Base-by-base conservation (phyloP, 2,797 vertebrate species). In the Intellagama lesueurii region DNA sequence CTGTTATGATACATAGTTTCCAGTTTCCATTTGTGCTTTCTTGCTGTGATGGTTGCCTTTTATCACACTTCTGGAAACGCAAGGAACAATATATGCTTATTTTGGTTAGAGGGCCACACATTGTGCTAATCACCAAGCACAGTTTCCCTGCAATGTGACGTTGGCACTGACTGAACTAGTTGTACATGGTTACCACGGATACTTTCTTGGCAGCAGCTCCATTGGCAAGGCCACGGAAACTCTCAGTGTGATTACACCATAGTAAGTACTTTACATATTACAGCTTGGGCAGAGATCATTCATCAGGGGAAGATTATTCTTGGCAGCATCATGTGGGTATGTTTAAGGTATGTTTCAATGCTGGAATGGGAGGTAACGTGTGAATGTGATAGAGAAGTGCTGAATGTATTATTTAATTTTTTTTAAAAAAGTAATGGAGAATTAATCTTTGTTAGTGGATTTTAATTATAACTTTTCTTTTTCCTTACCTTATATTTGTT, bases 191-290 rank as follows among this genome's bases (percentile, higher is more conserved):
- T 35, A 30, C 28, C n/a, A 49, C n/a, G 8, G 35, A 81, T 72
- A 60, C 68, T 87, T 83, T 69, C 64, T 69, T 78, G 26, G 60
- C 47, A 35, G 17, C 47, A 26, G 1, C 44, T 78, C 60, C 47
- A 12, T 66, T 70, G 77, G 28, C 44, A 87, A 24, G 44, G 22
- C 64, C 44, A 52, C n/a, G 64, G 77, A 80, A 47, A 87, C 47
- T 80, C n/a, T 87, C 77, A 70, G 14, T 87, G 40, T 70, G 77
- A 81, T 72, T 81, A 70, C 47, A 70, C 66, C 7, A 40, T 72
- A 56, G 49, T 87, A 40, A 87, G 77, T 64, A 70, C 30, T 32
- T 70, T 87, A 70, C 44, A 73, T 35, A 3, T 70, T 70, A 69
- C 64, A 87, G 76, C 44, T 80, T n/a, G 76, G 40, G 40, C 76